Evolutionary conservation across 1,140 invertebrate genomes (phyloP).

Genomic region (Apis cerana): DNA sequence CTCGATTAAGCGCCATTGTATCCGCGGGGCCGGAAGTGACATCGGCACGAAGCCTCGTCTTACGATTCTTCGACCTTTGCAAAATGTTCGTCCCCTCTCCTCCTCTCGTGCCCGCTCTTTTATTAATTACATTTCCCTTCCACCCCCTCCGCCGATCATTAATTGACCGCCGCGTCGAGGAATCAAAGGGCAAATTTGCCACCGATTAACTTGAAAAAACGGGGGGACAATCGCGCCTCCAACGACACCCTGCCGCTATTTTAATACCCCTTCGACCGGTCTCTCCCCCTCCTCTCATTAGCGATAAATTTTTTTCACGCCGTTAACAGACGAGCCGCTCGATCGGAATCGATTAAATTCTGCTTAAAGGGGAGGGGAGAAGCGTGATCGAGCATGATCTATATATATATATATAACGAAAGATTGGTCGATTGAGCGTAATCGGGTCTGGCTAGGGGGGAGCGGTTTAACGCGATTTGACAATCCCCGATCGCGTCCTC

Average conservation of each 20-base stretch:
- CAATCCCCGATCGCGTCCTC: slow-evolving; percentile 50
- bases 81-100: not conserved
- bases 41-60: slow-evolving; percentile 35
- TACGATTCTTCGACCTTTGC: slow-evolving; percentile 41
- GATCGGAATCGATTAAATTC: slow-evolving; percentile 49
- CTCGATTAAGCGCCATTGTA: slow-evolving; percentile 59
- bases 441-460: slow-evolving; percentile 52
- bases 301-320: slow-evolving; percentile 43
- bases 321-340: slow-evolving; percentile 49
- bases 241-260: not conserved
- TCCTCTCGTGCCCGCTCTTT: not conserved
- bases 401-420: slow-evolving; percentile 11
- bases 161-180: slow-evolving; percentile 10
- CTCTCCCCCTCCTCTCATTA: slow-evolving; percentile 21
- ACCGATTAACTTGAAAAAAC: slow-evolving; percentile 31
- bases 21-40: slow-evolving; percentile 27
- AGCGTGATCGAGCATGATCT: slow-evolving; percentile 32
- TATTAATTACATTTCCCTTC: slow-evolving; percentile 23
- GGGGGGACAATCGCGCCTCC: slow-evolving; percentile 7
- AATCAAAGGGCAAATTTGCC: slow-evolving; percentile 29
- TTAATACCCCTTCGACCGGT: slow-evolving; percentile 6
- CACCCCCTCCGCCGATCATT: not conserved
- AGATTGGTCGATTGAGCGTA: slow-evolving; percentile 59
- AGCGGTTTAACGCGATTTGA: slow-evolving; percentile 66
- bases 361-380: not conserved